Evolutionary conservation across 1,140 invertebrate genomes (phyloP).

Genomic region (Acromyrmex charruanus): DNA sequence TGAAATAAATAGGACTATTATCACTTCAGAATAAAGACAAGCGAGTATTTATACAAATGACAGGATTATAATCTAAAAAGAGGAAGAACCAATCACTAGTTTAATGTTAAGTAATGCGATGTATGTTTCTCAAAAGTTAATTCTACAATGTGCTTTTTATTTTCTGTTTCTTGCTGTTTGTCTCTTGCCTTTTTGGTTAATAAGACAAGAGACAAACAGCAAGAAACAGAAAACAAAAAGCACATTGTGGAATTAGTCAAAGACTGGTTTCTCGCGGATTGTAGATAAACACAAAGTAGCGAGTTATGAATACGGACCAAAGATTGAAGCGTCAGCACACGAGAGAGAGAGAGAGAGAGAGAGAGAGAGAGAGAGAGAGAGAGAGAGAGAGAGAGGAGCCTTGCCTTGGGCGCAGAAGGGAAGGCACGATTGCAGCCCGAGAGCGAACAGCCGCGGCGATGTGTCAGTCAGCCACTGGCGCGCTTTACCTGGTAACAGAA

Average conservation of each 20-base stretch:
- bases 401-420: background rate
- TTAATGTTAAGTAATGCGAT: background rate
- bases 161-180: too few species aligned
- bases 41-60: background rate
- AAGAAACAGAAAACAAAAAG: too few species aligned
- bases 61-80: background rate
- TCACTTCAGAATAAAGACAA: background rate
- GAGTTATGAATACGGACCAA: background rate
- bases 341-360: background rate
- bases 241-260: background rate
- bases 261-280: slow-evolving; percentile 1
- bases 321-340: slow-evolving; percentile 7
- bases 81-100: background rate
- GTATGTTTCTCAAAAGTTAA: too few species aligned
- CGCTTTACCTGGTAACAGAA: slow-evolving; percentile 48
- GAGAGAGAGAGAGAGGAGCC: background rate
- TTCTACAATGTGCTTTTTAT: too few species aligned
- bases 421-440: background rate
- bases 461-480: slow-evolving; percentile 1
- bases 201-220: too few species aligned
- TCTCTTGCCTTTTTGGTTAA: too few species aligned
- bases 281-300: background rate
- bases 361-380: background rate
- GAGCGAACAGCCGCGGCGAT: background rate
- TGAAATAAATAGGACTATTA: background rate